Base-by-base conservation (phyloP, 2,797 vertebrate species). In the Ctenochaetus hawaiiensis region DNA sequence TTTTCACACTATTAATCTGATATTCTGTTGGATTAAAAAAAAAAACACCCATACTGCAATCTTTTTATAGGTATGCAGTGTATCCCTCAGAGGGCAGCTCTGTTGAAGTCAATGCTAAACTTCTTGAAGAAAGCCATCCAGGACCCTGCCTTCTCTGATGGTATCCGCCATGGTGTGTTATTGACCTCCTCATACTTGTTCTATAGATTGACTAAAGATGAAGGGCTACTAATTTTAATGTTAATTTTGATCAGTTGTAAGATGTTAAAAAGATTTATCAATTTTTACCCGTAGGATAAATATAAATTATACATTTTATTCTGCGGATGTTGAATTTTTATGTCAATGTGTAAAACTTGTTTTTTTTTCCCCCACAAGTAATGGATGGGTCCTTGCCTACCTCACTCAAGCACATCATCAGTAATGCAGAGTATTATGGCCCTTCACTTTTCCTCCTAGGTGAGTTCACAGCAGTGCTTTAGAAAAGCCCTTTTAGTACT, bases 111-210 rank as follows among this genome's bases (percentile, higher is more conserved):
- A 0, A 99, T 99, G 98, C 94, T 99, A 72, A 99, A 99, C 89
- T 99, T 99, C 90, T 95, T 99, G 75, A 99, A 99, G 92, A 99
- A 99, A 95, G 98, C 98, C 93, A 99, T 99, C 93, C 98, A 98
- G 84, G 98, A 99, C 84, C 97, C 98, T 8, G 97, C 98, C 80
- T 99, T 99, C 80, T 99, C 98, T 37, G 98, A 99, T 76, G 97
- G 98, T 77, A 99, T 99, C 85, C 96, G 98, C 54, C 97, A 99
- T 43, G 98, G 98, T 99, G 91, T 93, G 92, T 78, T 13, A 51
- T 47, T 53, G 3, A 30, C 30, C 52, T 82, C 45, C 18, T 47
- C 12, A 18, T 22, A 34, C 6, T 54, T 64, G 23, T 45, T 56
- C 17, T 66, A 13, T 4, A 63, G 9, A 30, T 47, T 0, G 43